These are phyloP conservation scores for Dolomedes plantarius DNA, from an alignment of 2,888 invertebrate species.

Conservation along the genomic window DNA sequence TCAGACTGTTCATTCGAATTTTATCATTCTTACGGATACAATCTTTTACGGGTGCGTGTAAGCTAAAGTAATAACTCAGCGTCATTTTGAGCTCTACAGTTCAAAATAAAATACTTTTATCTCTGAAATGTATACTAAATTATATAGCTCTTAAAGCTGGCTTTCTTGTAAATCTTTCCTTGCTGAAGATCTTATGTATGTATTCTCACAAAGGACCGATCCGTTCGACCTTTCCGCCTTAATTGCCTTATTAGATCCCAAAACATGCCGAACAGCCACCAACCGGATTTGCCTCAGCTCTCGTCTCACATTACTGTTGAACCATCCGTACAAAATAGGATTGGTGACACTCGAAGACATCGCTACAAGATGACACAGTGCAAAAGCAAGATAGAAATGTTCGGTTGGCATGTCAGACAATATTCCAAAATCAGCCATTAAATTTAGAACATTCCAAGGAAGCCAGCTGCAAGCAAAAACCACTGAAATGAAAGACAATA, in stretches of 20 bases:
- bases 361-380: constrained; percentile 80
- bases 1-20: no score
- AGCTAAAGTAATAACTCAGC: no score
- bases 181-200: constrained; percentile 46
- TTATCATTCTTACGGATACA: no score
- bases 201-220: constrained; percentile 35
- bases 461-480: constrained; percentile 81
- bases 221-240: constrained; percentile 41
- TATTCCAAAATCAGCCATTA: constrained; percentile 77
- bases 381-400: constrained; percentile 77
- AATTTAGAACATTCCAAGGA: constrained; percentile 80
- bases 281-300: constrained; percentile 76
- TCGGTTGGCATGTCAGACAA: constrained; percentile 50
- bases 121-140: no score
- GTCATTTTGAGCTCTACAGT: no score
- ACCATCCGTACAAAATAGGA: constrained; percentile 81
- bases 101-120: no score
- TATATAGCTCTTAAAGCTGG: constrained; percentile 15
- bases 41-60: no score
- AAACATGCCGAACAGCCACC: constrained; percentile 13
- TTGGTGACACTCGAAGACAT: constrained; percentile 81
- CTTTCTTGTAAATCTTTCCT: constrained; percentile 50
- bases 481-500: constrained; percentile 79
- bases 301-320: constrained; percentile 81
- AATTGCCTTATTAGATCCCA: constrained; percentile 10